phyloP scores from a whole-genome alignment of 2,113 vertebrate genomes.

The Oceanites oceanicus region DNA sequence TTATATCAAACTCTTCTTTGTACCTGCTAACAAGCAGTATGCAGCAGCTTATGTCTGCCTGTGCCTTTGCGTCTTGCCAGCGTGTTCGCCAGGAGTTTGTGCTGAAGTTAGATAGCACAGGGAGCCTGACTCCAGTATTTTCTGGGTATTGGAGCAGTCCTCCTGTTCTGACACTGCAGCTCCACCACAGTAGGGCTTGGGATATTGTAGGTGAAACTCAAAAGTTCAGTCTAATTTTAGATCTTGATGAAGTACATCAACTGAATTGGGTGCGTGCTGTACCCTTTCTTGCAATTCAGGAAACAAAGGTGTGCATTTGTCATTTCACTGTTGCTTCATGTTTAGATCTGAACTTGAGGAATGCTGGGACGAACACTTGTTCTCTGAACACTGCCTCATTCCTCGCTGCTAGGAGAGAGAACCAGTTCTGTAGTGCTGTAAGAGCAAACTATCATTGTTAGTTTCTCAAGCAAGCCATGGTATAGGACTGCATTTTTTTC shows the following conservation, averaged over 20 bases:
- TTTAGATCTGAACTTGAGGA: constrained; percentile 25
- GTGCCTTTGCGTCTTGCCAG: background rate
- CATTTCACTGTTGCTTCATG: constrained; percentile 38
- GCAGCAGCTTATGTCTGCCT: background rate
- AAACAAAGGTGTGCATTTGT: constrained; percentile 28
- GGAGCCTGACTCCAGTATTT: no score
- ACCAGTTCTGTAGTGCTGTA: background rate
- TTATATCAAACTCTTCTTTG: no score
- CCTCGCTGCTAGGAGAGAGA: background rate
- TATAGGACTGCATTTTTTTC: background rate
- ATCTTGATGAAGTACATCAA: constrained; percentile 15
- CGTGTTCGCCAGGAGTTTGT: background rate
- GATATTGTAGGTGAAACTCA: background rate
- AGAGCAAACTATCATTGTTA: background rate
- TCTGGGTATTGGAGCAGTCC: background rate
- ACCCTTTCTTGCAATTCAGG: constrained; percentile 35
- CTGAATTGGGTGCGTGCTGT: background rate
- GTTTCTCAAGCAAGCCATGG: background rate
- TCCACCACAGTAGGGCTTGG: background rate
- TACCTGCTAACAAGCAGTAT: background rate
- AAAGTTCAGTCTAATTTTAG: constrained; percentile 68
- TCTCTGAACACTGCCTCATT: background rate
- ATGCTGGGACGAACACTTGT: background rate
- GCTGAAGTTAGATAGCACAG: no score
- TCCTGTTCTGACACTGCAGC: background rate